phyloP scores from a whole-genome alignment of 2,888 invertebrate genomes.

The Rambutsinella grinnellia region DNA sequence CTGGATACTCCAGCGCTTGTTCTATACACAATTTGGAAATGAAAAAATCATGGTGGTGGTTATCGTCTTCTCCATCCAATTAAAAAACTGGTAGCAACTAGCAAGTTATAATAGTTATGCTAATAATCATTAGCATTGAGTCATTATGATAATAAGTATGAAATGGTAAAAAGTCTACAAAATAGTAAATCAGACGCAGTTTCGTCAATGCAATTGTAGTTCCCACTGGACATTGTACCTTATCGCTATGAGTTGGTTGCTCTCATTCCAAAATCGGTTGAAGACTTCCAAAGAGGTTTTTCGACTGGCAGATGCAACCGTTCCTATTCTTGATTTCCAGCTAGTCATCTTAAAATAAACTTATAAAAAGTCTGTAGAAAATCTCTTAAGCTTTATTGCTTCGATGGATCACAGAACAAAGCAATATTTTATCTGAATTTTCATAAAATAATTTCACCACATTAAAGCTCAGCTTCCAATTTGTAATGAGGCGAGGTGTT shows the following conservation, averaged over 20 bases:
- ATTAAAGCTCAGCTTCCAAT: too few species aligned
- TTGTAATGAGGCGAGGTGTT: too few species aligned
- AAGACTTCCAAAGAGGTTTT: slow-evolving; percentile 23
- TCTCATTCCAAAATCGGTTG: slow-evolving; percentile 24
- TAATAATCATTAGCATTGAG: slow-evolving; percentile 27
- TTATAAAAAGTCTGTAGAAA: too few species aligned
- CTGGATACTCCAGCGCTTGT: too few species aligned
- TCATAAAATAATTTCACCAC: not conserved
- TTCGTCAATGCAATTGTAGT: not conserved
- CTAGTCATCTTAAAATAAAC: slow-evolving; percentile 34
- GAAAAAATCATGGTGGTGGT: too few species aligned
- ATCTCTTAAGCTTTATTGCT: not conserved
- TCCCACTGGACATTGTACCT: not conserved
- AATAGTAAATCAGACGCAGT: not conserved
- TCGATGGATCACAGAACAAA: not conserved
- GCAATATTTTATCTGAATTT: not conserved
- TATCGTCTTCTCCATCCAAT: too few species aligned
- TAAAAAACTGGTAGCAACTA: too few species aligned
- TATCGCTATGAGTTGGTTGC: not conserved
- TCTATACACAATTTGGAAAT: too few species aligned
- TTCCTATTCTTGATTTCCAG: slow-evolving; percentile 34
- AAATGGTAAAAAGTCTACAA: not conserved
- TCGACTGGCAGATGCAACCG: slow-evolving; percentile 22
- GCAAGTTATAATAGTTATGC: too few species aligned
- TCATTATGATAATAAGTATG: slow-evolving; percentile 29